These are phyloP conservation scores for Euzophera pinguis DNA, from an alignment of 2,888 invertebrate species.

Conservation along the genomic window DNA sequence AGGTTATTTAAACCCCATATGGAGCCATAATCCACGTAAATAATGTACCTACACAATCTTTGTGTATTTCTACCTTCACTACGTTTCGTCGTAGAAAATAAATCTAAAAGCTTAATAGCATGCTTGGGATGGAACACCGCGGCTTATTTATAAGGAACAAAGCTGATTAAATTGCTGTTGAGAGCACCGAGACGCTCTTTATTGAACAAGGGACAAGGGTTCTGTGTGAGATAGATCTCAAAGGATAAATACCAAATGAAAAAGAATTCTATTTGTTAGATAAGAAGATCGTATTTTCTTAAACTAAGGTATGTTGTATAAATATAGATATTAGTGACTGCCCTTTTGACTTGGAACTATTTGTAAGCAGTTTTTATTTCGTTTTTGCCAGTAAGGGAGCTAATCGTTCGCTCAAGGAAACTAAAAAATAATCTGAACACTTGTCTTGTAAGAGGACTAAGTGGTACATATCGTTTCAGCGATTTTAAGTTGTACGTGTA, in stretches of 20 bases:
- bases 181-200: conserved; percentile 41
- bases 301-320: neutral
- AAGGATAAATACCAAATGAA: neutral
- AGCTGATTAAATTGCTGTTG: conserved; percentile 61
- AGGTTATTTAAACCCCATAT: no score
- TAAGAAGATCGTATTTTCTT: neutral
- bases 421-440: no score
- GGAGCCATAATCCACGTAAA: no score
- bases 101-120: conserved; percentile 29
- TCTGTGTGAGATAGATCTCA: neutral
- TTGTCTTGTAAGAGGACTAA: no score
- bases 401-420: no score
- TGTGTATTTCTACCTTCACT: no score
- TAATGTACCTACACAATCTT: no score
- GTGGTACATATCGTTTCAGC: no score
- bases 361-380: neutral
- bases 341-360: neutral
- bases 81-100: no score
- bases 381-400: no score
- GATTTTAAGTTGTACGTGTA: no score
- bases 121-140: conserved; percentile 37
- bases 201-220: conserved; percentile 26
- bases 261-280: neutral
- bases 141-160: conserved; percentile 56
- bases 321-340: neutral